Evolutionary conservation across 2,888 invertebrate genomes (phyloP), one percentile per base, ranked within the genome.

Genomic region (Baronia brevicornis): DNA sequence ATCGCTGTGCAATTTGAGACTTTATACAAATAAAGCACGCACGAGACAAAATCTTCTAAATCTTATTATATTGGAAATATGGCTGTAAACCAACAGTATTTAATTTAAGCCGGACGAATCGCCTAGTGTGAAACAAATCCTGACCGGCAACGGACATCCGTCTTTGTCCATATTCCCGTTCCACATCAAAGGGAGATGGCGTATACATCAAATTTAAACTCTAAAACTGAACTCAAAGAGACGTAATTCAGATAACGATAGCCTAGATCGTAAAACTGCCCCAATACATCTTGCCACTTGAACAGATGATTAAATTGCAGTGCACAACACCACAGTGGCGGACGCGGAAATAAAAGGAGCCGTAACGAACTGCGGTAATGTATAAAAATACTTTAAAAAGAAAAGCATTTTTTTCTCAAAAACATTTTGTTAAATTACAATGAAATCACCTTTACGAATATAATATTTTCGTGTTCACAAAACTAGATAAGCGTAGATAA

Each of bases 101-200:
- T 43, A 51, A 48, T 43, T 39, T 43, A 30, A 51, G 41, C 37
- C 48, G 55, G 59, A 60, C 61, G 55, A 71, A 64, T 48, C 54
- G 57, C 60, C 67, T 72, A 74, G 75, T 77, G 78, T 79, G 80
- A 79, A 80, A 79, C 72, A 73, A 82, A 80, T 80, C 80, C 82
- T 80, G 79, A 80, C 84, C 84, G 82, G 82, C 72, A 80, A 77
- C 84, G 84, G 84, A 84, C 82, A 70, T 84, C 84, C 84, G 84
- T 78, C 82, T 82, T 79, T 74, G 78, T 73, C 74, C 75, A 79
- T 80, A 78, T 82, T 80, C 80, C 79, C 73, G 73, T 79, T 73
- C 73, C 59, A 82, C 82, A 69, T 82, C 82, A 82, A 82, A 82
- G 77, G 70, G 73, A 74, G 54, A 60, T 60, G 63, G 60, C 54